Evolutionary conservation across 2,888 invertebrate species (phyloP).

Genomic region (Pammene fasciana): DNA sequence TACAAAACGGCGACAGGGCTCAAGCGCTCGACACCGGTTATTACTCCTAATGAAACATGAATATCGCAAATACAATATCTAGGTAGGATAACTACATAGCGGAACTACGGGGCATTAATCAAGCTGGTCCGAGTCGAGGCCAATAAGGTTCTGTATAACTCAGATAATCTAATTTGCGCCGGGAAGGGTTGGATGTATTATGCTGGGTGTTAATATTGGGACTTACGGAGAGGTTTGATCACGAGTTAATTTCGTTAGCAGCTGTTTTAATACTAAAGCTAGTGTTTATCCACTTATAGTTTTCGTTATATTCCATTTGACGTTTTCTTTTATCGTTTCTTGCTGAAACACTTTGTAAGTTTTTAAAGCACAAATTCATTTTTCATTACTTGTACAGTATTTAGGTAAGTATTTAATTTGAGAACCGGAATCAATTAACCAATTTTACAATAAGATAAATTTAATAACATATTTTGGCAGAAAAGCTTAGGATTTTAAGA

Average conservation of each 20-base stretch:
- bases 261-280: slow-evolving; percentile 20
- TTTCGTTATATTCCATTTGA: too few relatives aligned
- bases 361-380: too few relatives aligned
- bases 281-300: neutral
- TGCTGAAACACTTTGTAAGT: too few relatives aligned
- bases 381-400: too few relatives aligned
- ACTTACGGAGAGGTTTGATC: slow-evolving; percentile 31
- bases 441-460: too few relatives aligned
- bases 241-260: slow-evolving; percentile 34
- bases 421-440: too few relatives aligned
- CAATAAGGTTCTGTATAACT: slow-evolving; percentile 70
- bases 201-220: slow-evolving; percentile 47
- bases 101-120: slow-evolving; percentile 66
- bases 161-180: slow-evolving; percentile 69
- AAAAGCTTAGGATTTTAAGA: too few relatives aligned
- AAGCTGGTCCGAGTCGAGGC: slow-evolving; percentile 60
- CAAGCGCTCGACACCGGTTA: slow-evolving; percentile 11
- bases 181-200: slow-evolving; percentile 65
- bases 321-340: too few relatives aligned
- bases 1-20: neutral
- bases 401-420: too few relatives aligned
- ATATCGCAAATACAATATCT: slow-evolving; percentile 42
- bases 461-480: too few relatives aligned
- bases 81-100: slow-evolving; percentile 49
- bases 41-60: slow-evolving; percentile 41